Base-by-base conservation (phyloP, 2,888 invertebrate genomes). In the Zonitis immaculata region DNA sequence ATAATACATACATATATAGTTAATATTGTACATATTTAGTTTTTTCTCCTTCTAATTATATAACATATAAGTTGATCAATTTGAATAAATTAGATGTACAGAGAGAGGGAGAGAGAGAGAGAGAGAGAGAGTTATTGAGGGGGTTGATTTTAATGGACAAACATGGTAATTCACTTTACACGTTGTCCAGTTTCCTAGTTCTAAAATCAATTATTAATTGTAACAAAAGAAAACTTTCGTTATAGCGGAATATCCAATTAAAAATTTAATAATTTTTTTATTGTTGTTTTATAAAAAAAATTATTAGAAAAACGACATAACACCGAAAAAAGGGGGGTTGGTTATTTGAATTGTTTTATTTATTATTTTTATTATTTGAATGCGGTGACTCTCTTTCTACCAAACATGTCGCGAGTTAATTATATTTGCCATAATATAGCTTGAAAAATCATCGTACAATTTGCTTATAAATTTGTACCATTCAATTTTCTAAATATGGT, bases 391-490 rank as follows among this genome's bases (percentile, higher is more conserved):
- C n/a, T n/a, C n/a, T n/a, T n/a, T 30, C n/a, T 14, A 7, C 42
- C 55, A 43, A 52, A 52, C 56, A 49, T 28, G 47, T 56, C 49
- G 45, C n/a, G n/a, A 52, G 56, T 50, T 56, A 56, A 56, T 56
- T 56, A 56, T 56, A 50, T 56, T 56, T 48, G 28, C 49, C 32
- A 39, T 25, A 43, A 47, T 39, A 44, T 51, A 63, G 63, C 62
- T 63, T 58, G 60, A 60, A 54, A 53, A 60, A 54, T 57, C 55
- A 54, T 59, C 58, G 59, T 49, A 66, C 68, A 68, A 70, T 70
- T 69, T 69, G 66, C 68, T 65, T 67, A 66, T 69, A 69, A 69
- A 69, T 68, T 69, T 67, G 67, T 67, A 65, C 54, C 46, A 42
- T 45, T 43, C 45, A 49, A 25, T 45, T 45, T 12, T 47, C 54